phyloP scores from a whole-genome alignment of 2,888 invertebrate genomes.

The Nomada fucata region DNA sequence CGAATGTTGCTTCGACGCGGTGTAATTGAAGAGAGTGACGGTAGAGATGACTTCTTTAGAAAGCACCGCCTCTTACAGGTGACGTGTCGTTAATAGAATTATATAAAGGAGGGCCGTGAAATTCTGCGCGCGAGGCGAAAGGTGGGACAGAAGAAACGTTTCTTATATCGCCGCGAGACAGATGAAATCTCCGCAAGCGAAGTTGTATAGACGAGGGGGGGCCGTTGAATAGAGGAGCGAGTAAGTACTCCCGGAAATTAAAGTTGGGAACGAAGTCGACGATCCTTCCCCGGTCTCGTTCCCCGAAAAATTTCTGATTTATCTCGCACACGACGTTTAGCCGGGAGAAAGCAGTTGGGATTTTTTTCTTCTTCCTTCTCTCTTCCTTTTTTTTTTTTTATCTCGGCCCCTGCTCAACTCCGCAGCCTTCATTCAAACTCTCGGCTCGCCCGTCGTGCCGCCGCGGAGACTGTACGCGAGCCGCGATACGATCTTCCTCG shows the following conservation, averaged over 20 bases:
- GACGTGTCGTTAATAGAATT: not conserved
- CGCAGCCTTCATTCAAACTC: slow-evolving; percentile 53
- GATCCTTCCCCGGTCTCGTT: not conserved
- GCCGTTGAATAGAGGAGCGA: not conserved
- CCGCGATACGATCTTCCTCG: slow-evolving; percentile 59
- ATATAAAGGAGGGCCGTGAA: not conserved
- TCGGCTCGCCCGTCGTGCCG: slow-evolving; percentile 45
- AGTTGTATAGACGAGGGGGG: not conserved
- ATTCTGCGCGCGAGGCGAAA: no score
- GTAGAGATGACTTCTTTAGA: slow-evolving; percentile 2
- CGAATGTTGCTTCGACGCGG: slow-evolving; percentile 15
- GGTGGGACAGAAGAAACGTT: not conserved
- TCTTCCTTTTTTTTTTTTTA: slow-evolving; percentile 17
- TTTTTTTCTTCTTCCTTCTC: no score
- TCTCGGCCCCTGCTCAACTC: slow-evolving; percentile 26
- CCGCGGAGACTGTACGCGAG: slow-evolving; percentile 22
- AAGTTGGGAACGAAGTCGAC: slow-evolving; percentile 13
- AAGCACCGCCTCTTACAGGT: not conserved
- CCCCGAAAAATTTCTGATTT: slow-evolving; percentile 47
- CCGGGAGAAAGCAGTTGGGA: slow-evolving; percentile 26
- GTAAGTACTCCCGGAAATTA: slow-evolving; percentile 27
- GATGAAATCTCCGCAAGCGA: no score
- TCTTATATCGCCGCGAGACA: not conserved
- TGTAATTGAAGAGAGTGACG: not conserved
- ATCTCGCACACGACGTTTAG: slow-evolving; percentile 44